Evolutionary conservation across 2,888 invertebrate species (phyloP), one percentile per base, ranked within the genome.

Genomic region (Pristionchus maxplancki): DNA sequence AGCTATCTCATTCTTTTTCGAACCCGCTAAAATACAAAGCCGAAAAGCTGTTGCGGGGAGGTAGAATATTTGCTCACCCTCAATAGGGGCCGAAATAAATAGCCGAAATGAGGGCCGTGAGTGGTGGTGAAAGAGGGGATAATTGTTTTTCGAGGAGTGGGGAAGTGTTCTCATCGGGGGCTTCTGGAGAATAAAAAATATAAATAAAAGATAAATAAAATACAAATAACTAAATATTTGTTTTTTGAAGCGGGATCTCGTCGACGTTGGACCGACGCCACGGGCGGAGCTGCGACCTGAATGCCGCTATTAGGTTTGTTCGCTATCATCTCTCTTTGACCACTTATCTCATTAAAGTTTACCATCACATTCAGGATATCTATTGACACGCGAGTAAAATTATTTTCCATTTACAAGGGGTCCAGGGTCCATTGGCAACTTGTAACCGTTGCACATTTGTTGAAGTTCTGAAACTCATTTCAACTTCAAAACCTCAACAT

Each of bases 261-360:
- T 89, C 90, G 58, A 90, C 90, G 28, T 74, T 93, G 88, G 92
- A 93, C 67, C 89, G 90, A 53, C 90, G 93, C 17, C 91, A 91
- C 81, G 92, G 92, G n/a, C 50, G 92, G 58, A 92, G 92, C 71
- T 93, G 93, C 84, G 93, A 93, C 83, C 90, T 92, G 37, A 90
- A 92, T 78, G 90, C 92, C 0, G 87, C 74, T 13, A 74, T 87
- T n/a, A 37, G 85, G 85, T 85, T 6, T 15, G 83, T 11, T 2
- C 34, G 31, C 31, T 81, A n/a, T 48, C 20, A 37, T 44, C 24
- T 15, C 3, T 81, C 20, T 8, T n/a, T n/a, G n/a, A n/a, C n/a
- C n/a, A n/a, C n/a, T n/a, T n/a, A n/a, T n/a, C n/a, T n/a, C n/a
- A n/a, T n/a, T n/a, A n/a, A n/a, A n/a, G n/a, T n/a, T n/a, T n/a